Evolutionary conservation across 1,140 invertebrate genomes (phyloP), one percentile per base, ranked within the genome.

Genomic region (Hylyphantes graminicola): DNA sequence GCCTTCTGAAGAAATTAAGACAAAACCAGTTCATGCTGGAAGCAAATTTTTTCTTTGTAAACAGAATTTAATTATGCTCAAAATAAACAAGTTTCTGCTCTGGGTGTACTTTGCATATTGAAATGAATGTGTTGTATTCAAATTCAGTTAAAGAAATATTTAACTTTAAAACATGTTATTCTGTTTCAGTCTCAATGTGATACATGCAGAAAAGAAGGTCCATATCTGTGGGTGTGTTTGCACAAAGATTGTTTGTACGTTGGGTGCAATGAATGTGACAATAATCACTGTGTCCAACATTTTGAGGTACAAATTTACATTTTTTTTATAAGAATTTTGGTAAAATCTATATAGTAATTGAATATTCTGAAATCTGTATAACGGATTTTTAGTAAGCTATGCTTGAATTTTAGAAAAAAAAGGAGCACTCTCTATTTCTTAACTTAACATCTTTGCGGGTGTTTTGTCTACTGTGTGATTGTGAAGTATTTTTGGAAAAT

Each of bases 401-500:
- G 50, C 54, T 55, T 48, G 53, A 1, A 13, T 76, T 76, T 12
- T 88, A 93, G 91, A 92, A 93, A 86, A 91, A 92, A 85, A 92
- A 92, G n/a, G 89, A 89, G 17, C 96, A 97, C 89, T 93, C 93
- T 86, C 91, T 96, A 78, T 94, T 95, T 86, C 93, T 97, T 91
- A 96, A 96, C 89, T 89, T 96, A 61, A 93, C 93, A 4, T 95
- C 94, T 0, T 92, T 94, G 81, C 90, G 95, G 86, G 92, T 96
- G 87, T 96, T 95, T 95, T 97, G 96, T 90, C 95, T 95, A 87
- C 88, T 91, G 51, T 97, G 96, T 91, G 92, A 95, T 87, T 90
- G 90, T 87, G 92, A 96, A 93, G 92, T 96, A 90, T 88, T 94
- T 90, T 89, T 86, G 80, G 89, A 89, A 21, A 88, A 87, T 67